Evolutionary conservation across 2,113 vertebrate species (phyloP), one percentile per base, ranked within the genome.

Genomic region (Marmota monax): DNA sequence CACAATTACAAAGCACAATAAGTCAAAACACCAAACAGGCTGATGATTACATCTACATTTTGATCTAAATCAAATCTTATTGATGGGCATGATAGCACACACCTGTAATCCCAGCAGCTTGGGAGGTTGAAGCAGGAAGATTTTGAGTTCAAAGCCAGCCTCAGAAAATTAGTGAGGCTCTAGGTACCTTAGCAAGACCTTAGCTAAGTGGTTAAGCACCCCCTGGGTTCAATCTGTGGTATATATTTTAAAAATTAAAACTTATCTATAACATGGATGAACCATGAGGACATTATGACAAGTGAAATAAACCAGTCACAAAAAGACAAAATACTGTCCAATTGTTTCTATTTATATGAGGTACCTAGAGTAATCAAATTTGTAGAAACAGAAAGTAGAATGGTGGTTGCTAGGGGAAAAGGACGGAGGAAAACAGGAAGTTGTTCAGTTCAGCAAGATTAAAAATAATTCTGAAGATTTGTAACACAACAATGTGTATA

Each of bases 51-150:
- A 37, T 92, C 32, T 85, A 85, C 61, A 65, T 69, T 87, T 93
- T 88, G 45, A 84, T 86, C 34, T 61, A 85, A 96, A 90, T 79
- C 14, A 96, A 95, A 88, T 79, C 37, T 51, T 69, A 39, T 79
- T 58, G 56, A 20, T 58, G 56, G 56, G 7, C 56, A 56, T 56
- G 56, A 18, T 56, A 18, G 17, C 17, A 5, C 56, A 56, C 20
- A 20, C 20, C 56, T 58, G 56, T 58, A 58, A 58, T 58, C 20
- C 6, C 56, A 56, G 1, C 17, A 56, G 17, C 5, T 56, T 6
- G 56, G 56, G 5, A 56, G 14, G 56, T 56, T 56, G 18, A 53
- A 53, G 18, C 56, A 58, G 56, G 56, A 58, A 58, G 20, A 58
- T 22, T 20, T 7, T 7, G 56, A 23, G 56, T 58, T 58, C 56